Evolutionary conservation across 2,113 vertebrate genomes (phyloP).

Genomic region (Mesembrinibis cayennensis): DNA sequence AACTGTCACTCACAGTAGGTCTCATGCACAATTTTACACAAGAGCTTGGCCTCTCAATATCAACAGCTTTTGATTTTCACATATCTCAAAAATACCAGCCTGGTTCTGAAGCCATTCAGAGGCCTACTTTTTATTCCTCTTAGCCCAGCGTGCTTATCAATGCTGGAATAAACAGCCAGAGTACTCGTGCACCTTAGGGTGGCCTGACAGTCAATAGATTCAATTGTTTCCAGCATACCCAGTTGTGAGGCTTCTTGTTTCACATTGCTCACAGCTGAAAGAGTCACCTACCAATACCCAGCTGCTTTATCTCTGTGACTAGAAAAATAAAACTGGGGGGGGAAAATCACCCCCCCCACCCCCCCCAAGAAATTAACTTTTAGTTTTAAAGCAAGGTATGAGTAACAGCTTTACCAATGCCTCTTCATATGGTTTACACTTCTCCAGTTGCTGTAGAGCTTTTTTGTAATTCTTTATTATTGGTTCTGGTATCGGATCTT

Average conservation of each 20-base stretch:
- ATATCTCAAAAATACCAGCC: rapidly evolving
- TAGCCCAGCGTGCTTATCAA: rapidly evolving
- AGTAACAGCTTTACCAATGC: constrained; percentile 80
- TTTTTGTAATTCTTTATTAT: constrained; percentile 83
- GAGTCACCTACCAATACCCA: background rate
- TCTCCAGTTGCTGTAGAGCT: constrained; percentile 86
- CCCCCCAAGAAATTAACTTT: background rate
- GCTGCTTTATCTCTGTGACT: background rate
- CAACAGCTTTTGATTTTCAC: background rate
- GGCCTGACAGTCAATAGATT: background rate
- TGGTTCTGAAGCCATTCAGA: background rate
- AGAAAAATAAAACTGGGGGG: background rate
- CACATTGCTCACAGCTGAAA: background rate
- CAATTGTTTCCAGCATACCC: background rate
- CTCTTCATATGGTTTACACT: constrained; percentile 85
- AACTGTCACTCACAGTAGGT: background rate
- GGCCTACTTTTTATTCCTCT: background rate
- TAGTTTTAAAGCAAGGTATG: background rate
- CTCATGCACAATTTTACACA: background rate
- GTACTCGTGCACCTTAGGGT: background rate
- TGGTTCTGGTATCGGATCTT: constrained; percentile 79
- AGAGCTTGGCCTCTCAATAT: too few relatives aligned
- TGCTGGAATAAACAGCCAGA: background rate
- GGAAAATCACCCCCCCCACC: background rate
- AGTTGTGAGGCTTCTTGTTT: background rate